Percentiles rank a stretch among this genome's conserved stretches.
These are phyloP conservation scores for Columbina picui DNA, from an alignment of 2,113 vertebrate genomes.

Conservation along the genomic window DNA sequence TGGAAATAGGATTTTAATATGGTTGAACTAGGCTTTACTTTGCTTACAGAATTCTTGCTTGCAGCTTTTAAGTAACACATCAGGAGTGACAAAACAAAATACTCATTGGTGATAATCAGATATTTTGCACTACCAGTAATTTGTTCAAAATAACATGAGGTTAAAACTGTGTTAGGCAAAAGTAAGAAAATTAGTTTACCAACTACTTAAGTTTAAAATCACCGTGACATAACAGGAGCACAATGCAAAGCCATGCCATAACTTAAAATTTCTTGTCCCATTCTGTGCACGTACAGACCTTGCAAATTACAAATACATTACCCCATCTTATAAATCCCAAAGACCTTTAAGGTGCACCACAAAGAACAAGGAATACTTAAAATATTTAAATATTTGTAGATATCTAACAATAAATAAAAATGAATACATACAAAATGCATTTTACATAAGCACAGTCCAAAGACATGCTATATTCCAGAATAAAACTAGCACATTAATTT, in stretches of 20 bases:
- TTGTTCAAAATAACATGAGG: background rate
- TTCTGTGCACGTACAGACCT: background rate
- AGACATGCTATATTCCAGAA: background rate
- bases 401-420: background rate
- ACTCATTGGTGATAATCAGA: background rate
- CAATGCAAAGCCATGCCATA: background rate
- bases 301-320: background rate
- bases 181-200: background rate
- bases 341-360: background rate
- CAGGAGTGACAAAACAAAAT: background rate
- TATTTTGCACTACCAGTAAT: background rate
- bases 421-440: background rate
- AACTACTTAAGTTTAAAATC: background rate
- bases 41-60: background rate
- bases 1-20: slow-evolving; percentile 69
- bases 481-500: background rate
- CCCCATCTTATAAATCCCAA: background rate
- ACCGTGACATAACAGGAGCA: background rate
- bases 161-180: background rate
- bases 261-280: background rate
- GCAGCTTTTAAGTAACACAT: background rate
- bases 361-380: background rate
- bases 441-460: background rate
- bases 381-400: background rate
- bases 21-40: slow-evolving; percentile 54